A percentile compares a stretch with the other conserved stretches of the same genome.
Evolutionary conservation across 2,888 invertebrate genomes (phyloP).

Genomic region (Ptilodon capucinus): DNA sequence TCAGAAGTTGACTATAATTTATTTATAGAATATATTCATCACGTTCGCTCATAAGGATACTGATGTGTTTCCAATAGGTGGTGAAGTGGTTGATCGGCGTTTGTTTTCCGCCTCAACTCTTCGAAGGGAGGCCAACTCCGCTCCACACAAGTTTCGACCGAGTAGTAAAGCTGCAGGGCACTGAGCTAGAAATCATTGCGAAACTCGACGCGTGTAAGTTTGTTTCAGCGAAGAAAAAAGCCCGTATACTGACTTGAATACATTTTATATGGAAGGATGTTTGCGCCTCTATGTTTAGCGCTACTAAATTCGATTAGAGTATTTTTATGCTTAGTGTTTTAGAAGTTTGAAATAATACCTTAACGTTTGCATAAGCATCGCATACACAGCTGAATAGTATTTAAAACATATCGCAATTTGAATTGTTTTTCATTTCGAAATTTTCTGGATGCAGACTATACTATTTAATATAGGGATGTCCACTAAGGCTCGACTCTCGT

Average conservation of each 20-base stretch:
- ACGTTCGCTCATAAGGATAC: not conserved
- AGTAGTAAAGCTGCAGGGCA: not conserved
- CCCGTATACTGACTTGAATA: not conserved
- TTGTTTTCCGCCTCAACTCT: not conserved
- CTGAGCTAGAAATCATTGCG: not conserved
- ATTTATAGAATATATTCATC: not conserved
- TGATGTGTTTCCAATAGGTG: not conserved
- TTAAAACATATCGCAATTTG: too few relatives aligned
- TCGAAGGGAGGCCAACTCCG: not conserved
- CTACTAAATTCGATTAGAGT: slow-evolving; percentile 42
- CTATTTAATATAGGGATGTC: too few relatives aligned
- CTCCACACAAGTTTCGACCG: not conserved
- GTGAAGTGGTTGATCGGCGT: not conserved
- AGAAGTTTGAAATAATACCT: too few relatives aligned
- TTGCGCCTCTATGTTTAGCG: not conserved
- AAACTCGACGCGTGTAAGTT: not conserved
- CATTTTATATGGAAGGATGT: not conserved
- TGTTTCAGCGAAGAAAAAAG: not conserved
- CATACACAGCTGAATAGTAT: too few relatives aligned
- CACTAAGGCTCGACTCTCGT: too few relatives aligned
- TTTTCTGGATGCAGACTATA: too few relatives aligned
- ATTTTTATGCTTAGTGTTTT: too few relatives aligned
- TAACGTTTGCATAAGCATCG: too few relatives aligned
- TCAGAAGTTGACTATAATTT: too few relatives aligned
- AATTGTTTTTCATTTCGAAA: too few relatives aligned